Conservation (phyloP, 2,888 invertebrate genomes). For the Apeira syringaria region DNA sequence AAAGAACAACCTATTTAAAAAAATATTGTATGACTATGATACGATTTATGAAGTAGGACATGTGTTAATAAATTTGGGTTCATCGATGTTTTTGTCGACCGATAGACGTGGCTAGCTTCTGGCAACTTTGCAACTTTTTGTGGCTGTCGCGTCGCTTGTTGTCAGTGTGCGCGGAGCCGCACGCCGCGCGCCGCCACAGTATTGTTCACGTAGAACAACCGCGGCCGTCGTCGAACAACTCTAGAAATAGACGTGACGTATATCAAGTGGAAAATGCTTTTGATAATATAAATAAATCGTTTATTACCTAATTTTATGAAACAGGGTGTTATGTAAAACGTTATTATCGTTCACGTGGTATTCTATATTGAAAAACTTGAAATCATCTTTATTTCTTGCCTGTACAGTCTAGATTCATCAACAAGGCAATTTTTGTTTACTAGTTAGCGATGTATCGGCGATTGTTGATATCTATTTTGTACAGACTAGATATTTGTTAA, state of each 20-base stretch:
- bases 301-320: constrained; percentile 22
- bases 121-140: no score
- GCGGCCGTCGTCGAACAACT: constrained; percentile 22
- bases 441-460: constrained; percentile 8
- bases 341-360: constrained; percentile 11
- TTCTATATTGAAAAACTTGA: not conserved
- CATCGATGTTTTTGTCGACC: no score
- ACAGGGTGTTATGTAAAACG: constrained; percentile 17
- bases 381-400: not conserved
- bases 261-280: constrained; percentile 10
- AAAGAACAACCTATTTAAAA: no score
- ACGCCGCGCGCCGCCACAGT: no score
- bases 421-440: constrained; percentile 14
- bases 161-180: no score
- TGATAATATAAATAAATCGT: constrained; percentile 22
- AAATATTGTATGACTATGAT: no score
- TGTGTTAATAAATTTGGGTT: no score
- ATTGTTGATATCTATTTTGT: constrained; percentile 15
- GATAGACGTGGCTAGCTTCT: no score
- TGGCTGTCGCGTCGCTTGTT: no score
- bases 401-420: not conserved
- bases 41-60: no score
- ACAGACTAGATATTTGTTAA: constrained; percentile 8
- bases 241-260: constrained; percentile 36
- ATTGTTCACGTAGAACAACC: not conserved